Percentiles rank a stretch among this genome's conserved stretches.
phyloP scores from a whole-genome alignment of 2,888 invertebrate genomes.

The Dusona sp. region DNA sequence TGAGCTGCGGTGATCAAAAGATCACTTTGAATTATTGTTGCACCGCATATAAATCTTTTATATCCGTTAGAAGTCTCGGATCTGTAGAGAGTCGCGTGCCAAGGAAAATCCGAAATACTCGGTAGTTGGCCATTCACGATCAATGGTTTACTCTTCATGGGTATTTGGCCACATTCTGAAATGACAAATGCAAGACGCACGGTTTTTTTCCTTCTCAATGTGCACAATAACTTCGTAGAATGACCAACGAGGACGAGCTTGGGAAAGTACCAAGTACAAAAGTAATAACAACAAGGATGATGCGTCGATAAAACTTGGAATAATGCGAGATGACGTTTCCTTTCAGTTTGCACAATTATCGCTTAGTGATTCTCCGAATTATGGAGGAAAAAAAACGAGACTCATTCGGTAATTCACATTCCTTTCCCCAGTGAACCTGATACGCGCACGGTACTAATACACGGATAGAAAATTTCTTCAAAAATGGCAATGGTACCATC shows the following conservation, averaged over 20 bases:
- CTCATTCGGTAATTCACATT: not conserved
- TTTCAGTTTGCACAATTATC: slow-evolving; percentile 25
- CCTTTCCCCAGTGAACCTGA: not conserved
- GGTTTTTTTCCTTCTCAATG: not conserved
- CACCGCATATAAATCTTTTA: slow-evolving; percentile 82
- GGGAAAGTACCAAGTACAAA: not conserved
- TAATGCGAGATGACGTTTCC: not conserved
- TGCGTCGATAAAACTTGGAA: not conserved
- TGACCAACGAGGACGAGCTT: not conserved
- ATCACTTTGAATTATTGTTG: slow-evolving; percentile 81
- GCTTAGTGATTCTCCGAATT: slow-evolving; percentile 10
- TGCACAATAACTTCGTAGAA: not conserved
- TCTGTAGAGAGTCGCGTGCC: slow-evolving; percentile 83
- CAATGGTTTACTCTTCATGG: slow-evolving; percentile 70
- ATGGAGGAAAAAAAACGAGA: slow-evolving; percentile 3
- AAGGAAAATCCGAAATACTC: slow-evolving; percentile 81
- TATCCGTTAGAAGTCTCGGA: slow-evolving; percentile 40
- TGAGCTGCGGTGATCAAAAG: slow-evolving; percentile 84
- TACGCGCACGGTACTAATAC: too few relatives aligned
- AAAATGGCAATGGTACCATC: too few relatives aligned
- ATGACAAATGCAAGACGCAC: not conserved
- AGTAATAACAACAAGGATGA: not conserved
- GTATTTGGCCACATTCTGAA: slow-evolving; percentile 81
- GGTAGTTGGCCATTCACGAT: slow-evolving; percentile 78
- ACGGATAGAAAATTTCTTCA: too few relatives aligned